These are phyloP conservation scores for Sturnus vulgaris DNA, from an alignment of 2,113 vertebrate genomes.

Conservation along the genomic window DNA sequence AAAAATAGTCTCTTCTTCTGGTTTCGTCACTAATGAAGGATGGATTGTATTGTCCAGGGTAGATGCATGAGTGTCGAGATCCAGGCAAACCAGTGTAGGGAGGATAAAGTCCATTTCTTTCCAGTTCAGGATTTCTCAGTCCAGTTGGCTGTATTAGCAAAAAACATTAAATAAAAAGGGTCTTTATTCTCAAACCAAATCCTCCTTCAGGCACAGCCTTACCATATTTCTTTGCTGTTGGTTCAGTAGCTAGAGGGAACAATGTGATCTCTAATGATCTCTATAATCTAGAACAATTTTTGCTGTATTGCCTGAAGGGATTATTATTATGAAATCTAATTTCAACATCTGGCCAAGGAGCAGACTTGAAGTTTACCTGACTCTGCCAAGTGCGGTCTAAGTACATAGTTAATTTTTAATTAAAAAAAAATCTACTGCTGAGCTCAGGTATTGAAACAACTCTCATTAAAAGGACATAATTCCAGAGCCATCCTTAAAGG, in stretches of 20 bases:
- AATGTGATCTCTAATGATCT: background rate
- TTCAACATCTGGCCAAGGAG: background rate
- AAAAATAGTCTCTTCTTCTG: conserved; percentile 95
- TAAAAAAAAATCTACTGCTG: background rate
- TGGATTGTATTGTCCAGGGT: conserved; percentile 94
- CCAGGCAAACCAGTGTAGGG: conserved; percentile 92
- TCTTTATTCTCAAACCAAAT: conserved; percentile 11
- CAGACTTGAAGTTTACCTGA: background rate
- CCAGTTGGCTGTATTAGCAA: conserved; percentile 74
- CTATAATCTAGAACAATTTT: background rate
- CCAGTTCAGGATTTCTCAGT: conserved; percentile 89
- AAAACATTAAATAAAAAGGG: background rate
- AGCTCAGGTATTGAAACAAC: background rate
- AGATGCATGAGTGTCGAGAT: conserved; percentile 96
- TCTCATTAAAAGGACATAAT: background rate
- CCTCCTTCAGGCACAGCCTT: background rate
- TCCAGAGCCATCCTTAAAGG: background rate
- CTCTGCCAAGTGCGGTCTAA: background rate
- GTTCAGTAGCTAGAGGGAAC: background rate
- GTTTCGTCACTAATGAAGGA: conserved; percentile 96
- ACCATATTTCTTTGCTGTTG: background rate
- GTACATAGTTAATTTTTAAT: background rate
- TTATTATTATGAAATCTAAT: background rate
- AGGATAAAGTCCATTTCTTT: conserved; percentile 88
- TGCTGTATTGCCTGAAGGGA: background rate